phyloP scores from a whole-genome alignment of 2,888 invertebrate species.

The Sminthurinus aureus region DNA sequence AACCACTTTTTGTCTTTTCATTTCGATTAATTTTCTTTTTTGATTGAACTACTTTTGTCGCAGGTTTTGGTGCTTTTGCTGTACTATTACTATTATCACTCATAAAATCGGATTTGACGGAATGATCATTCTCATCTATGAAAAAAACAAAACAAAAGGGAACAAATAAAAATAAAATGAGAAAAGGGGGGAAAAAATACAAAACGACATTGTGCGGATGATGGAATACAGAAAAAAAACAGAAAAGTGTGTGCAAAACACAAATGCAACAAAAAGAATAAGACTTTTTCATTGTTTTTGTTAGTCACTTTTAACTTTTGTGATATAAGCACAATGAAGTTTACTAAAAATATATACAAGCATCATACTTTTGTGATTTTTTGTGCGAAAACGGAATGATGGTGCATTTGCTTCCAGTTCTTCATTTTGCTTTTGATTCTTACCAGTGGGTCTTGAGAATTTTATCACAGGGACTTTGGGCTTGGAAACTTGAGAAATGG shows the following conservation, averaged over 20 bases:
- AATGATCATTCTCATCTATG: neutral
- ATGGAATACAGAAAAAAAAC: too few relatives aligned
- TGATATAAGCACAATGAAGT: too few relatives aligned
- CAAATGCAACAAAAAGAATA: too few relatives aligned
- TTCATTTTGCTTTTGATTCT: neutral
- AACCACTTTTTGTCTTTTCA: slow-evolving; percentile 24
- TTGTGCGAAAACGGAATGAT: slow-evolving; percentile 13
- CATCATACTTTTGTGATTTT: slow-evolving; percentile 10
- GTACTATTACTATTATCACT: neutral
- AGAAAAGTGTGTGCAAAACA: too few relatives aligned
- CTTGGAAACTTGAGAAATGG: neutral
- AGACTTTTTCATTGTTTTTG: too few relatives aligned
- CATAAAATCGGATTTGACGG: neutral
- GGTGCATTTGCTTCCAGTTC: neutral
- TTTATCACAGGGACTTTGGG: slow-evolving; percentile 4
- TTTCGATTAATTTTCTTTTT: neutral
- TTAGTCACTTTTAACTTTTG: too few relatives aligned
- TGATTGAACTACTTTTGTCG: neutral
- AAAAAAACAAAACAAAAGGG: neutral
- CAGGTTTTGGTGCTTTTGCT: neutral
- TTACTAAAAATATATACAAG: neutral
- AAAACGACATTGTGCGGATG: too few relatives aligned
- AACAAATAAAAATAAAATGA: too few relatives aligned
- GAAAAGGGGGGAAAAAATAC: too few relatives aligned
- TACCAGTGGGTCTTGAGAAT: slow-evolving; percentile 18